These are phyloP conservation scores for Metopia argyrocephala DNA, from an alignment of 2,888 invertebrate species.

Conservation along the genomic window DNA sequence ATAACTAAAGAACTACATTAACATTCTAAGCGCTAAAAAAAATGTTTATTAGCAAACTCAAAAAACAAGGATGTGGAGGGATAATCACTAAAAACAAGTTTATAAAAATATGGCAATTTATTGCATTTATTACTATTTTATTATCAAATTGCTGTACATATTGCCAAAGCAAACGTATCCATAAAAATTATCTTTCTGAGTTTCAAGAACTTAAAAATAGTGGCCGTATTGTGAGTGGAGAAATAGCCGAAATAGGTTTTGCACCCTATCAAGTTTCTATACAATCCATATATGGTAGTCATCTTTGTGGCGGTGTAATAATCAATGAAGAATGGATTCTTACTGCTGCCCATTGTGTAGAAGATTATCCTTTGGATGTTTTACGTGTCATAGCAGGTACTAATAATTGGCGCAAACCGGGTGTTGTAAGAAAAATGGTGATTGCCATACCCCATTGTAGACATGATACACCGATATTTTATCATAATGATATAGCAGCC, in stretches of 20 bases:
- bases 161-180: slow-evolving; percentile 67
- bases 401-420: slow-evolving; percentile 67
- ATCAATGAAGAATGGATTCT: slow-evolving; percentile 70
- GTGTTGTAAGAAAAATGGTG: slow-evolving; percentile 64
- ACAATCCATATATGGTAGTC: slow-evolving; percentile 67
- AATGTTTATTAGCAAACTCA: background rate
- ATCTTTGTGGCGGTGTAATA: slow-evolving; percentile 74
- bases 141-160: slow-evolving; percentile 60
- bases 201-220: background rate
- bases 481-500: slow-evolving; percentile 83
- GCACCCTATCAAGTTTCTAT: slow-evolving; percentile 76
- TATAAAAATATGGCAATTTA: background rate
- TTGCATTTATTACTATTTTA: slow-evolving; percentile 6
- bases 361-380: slow-evolving; percentile 64
- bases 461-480: slow-evolving; percentile 69
- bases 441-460: slow-evolving; percentile 67
- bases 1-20: too few relatives aligned
- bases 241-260: slow-evolving; percentile 67
- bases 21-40: too few relatives aligned
- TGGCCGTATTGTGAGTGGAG: slow-evolving; percentile 71
- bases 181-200: slow-evolving; percentile 19
- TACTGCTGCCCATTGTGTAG: slow-evolving; percentile 74
- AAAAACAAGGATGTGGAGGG: too few relatives aligned
- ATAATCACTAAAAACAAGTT: too few relatives aligned
- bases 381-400: slow-evolving; percentile 71